Conservation (phyloP, 2,113 vertebrate species). For the Tenrec ecaudatus region DNA sequence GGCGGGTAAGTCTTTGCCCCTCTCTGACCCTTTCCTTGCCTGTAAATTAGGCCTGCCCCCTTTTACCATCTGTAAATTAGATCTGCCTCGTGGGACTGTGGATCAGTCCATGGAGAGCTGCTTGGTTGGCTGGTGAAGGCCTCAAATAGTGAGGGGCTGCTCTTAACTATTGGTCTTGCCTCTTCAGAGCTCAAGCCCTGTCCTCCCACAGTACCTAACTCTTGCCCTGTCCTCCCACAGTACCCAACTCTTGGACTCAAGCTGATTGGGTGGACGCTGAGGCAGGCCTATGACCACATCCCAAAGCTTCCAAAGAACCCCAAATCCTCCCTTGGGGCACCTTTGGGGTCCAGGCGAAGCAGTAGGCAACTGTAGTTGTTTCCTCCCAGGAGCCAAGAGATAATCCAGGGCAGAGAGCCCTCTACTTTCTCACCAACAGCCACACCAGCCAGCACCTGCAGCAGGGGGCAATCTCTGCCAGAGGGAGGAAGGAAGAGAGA, state of each 20-base stretch:
- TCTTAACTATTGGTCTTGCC: neutral
- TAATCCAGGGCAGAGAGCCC: slow-evolving; percentile 78
- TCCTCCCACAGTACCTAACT: too few relatives aligned
- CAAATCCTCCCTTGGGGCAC: slow-evolving; percentile 63
- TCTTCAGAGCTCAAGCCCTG: rapidly evolving
- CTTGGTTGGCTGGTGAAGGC: slow-evolving; percentile 23
- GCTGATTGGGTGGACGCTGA: neutral
- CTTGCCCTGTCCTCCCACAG: neutral
- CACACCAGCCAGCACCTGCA: slow-evolving; percentile 72
- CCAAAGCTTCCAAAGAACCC: slow-evolving; percentile 8
- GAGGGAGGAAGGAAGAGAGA: neutral
- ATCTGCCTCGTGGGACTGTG: neutral
- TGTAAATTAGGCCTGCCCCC: neutral
- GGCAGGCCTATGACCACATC: neutral
- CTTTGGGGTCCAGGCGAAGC: slow-evolving; percentile 83
- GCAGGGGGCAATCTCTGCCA: slow-evolving; percentile 77
- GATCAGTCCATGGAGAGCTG: neutral
- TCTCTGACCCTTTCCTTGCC: neutral
- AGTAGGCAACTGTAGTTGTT: slow-evolving; percentile 84
- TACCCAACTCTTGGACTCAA: neutral
- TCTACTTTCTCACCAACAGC: neutral
- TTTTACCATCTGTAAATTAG: slow-evolving; percentile 19
- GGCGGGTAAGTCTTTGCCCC: neutral
- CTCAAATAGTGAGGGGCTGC: neutral
- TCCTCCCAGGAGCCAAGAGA: slow-evolving; percentile 82